phyloP scores from a whole-genome alignment of 2,113 vertebrate species.

The Stigmatopora nigra region DNA sequence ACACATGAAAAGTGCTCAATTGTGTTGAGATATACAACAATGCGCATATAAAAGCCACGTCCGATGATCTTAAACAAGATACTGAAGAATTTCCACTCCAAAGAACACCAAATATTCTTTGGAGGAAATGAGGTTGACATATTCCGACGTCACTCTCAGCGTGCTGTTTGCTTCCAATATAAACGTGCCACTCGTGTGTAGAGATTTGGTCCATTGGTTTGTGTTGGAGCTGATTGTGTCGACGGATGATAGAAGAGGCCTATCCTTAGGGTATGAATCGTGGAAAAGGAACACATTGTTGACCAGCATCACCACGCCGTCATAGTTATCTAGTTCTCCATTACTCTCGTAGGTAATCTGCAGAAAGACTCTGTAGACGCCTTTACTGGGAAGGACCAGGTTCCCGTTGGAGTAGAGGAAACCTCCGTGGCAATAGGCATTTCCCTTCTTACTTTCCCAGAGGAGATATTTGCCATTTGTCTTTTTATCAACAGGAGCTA shows the following conservation, averaged over 20 bases:
- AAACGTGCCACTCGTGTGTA: constrained; percentile 29
- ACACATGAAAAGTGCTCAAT: too few species aligned
- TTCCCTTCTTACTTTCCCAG: not conserved
- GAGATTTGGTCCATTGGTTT: constrained; percentile 17
- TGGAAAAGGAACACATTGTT: accelerated
- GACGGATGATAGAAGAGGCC: not conserved
- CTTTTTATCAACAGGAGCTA: not conserved
- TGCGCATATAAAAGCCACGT: not conserved
- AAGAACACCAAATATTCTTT: constrained; percentile 31
- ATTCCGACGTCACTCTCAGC: not conserved
- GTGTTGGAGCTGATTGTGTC: constrained; percentile 17
- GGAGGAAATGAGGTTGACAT: not conserved
- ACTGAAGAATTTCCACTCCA: constrained; percentile 32
- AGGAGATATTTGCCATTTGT: not conserved
- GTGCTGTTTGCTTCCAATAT: not conserved
- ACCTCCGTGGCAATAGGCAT: constrained; percentile 8
- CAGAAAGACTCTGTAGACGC: constrained; percentile 55
- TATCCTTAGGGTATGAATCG: accelerated
- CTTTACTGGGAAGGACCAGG: constrained; percentile 32
- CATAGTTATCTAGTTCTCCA: accelerated
- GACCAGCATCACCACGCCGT: not conserved
- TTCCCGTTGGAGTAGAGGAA: constrained; percentile 23
- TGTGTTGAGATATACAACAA: too few species aligned
- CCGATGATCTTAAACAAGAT: not conserved
- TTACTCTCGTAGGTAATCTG: constrained; percentile 50